Conservation (phyloP, 2,888 invertebrate species). For the Pomacea canaliculata region DNA sequence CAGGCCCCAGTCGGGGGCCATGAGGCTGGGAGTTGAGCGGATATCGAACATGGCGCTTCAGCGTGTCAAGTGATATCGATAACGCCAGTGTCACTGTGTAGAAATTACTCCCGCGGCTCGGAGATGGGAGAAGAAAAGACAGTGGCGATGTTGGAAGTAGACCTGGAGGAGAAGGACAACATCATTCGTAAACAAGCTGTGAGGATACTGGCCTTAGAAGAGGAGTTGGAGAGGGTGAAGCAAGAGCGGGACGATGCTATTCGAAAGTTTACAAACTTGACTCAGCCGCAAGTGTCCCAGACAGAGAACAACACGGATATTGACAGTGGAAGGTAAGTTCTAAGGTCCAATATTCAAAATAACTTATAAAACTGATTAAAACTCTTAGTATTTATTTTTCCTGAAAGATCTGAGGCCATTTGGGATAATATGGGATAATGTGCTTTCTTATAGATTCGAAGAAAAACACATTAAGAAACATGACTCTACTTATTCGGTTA, state of each 20-base stretch:
- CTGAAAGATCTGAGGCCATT: no score
- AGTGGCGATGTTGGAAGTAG: constrained; percentile 22
- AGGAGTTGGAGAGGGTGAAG: constrained; percentile 17
- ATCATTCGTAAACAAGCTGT: constrained; percentile 23
- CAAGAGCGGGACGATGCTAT: constrained; percentile 22
- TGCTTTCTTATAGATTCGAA: no score
- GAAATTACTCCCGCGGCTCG: not conserved
- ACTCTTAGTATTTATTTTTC: no score
- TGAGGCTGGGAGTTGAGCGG: not conserved
- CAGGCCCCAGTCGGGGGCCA: no score
- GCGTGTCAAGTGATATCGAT: constrained; percentile 6
- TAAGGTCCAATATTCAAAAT: no score
- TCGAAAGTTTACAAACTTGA: no score
- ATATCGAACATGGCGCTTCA: constrained; percentile 13
- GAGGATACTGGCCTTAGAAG: constrained; percentile 25
- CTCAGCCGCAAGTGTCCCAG: not conserved
- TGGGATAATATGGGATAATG: no score
- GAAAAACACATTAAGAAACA: no score
- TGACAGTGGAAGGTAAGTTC: not conserved
- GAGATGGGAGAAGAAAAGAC: constrained; percentile 13
- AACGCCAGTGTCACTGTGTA: not conserved
- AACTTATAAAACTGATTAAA: no score
- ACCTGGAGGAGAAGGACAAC: constrained; percentile 27
- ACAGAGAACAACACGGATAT: not conserved
- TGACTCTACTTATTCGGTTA: no score